A percentile compares a stretch with the other conserved stretches of the same genome.
phyloP scores from a whole-genome alignment of 2,888 invertebrate species.

The Drosophila eohydei region DNA sequence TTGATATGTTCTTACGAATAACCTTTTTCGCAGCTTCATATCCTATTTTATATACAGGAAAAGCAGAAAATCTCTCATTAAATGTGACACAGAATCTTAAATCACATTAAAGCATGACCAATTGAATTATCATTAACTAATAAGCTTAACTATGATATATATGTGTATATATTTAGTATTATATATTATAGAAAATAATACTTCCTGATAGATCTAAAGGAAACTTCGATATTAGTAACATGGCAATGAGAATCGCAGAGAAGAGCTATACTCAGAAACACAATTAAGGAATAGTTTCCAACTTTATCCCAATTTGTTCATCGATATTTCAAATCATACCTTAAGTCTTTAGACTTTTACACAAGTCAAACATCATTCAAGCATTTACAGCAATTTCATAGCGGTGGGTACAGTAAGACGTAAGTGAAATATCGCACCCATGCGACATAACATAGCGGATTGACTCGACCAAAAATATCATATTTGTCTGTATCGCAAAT shows the following conservation, averaged over 20 bases:
- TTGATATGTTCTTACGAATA: neutral
- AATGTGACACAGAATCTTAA: neutral
- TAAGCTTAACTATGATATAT: no score
- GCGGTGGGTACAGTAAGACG: slow-evolving; percentile 45
- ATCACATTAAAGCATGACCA: neutral
- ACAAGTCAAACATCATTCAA: slow-evolving; percentile 67
- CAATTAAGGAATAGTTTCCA: neutral
- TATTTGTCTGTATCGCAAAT: no score
- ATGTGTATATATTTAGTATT: no score
- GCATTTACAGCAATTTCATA: slow-evolving; percentile 47
- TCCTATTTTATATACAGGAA: neutral
- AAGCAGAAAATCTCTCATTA: neutral
- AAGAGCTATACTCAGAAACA: no score
- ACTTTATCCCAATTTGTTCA: no score
- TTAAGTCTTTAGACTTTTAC: slow-evolving; percentile 36
- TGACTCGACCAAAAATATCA: no score
- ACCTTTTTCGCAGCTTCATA: neutral
- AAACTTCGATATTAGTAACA: no score
- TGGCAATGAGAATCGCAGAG: no score
- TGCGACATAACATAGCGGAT: slow-evolving; percentile 46
- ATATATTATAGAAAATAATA: no score
- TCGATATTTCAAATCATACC: slow-evolving; percentile 32
- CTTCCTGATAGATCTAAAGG: no score
- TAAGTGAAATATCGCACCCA: slow-evolving; percentile 81
- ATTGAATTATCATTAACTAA: no score